Base-by-base conservation (phyloP, 2,797 vertebrate species). In the Syndactyla subalaris region DNA sequence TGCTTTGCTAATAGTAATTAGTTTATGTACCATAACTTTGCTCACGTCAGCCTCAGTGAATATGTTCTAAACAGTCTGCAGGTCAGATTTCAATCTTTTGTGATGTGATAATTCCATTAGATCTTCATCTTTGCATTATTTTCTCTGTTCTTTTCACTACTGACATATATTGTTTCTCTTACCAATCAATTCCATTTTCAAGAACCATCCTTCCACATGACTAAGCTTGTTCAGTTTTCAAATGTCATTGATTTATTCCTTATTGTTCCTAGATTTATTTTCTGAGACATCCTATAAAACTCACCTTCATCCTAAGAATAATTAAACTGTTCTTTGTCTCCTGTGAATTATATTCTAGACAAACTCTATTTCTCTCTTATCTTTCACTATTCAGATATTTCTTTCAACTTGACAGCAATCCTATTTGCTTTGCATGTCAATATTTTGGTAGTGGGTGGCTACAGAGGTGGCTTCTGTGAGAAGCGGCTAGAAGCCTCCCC, bases 21-120 rank as follows among this genome's bases (percentile, higher is more conserved):
- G 41, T 67, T 96, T 88, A 93, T 63, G 26, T 61, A 39, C 26
- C 48, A 29, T 23, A 54, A 26, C 54, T 68, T 55, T 87, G 32
- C 29, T 39, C 61, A 61, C 17, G 75, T 82, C 72, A 83, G 27
- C 39, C 29, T 71, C 68, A 74, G 66, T 4, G 7, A 84, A 23
- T 68, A 66, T 43, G 67, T 81, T 41, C 58, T 84, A 74, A 88
- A 89, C 22, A 85, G 62, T 43, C 68, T 79, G 41, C 74, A 85
- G 71, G 43, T 95, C 59, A 73, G 46, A 55, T 94, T 91, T 94
- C 88, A 91, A 14, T 61, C 22, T 73, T 87, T 45, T 55, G n/a
- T 62, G 34, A 65, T 54, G 34, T 30, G 22, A 55, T 66, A 87
- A 75, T 89, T 81, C 46, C 41, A 57, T 87, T 79, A 79, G 71